A percentile compares a stretch with the other conserved stretches of the same genome.
Conservation (phyloP, 2,888 invertebrate species). For the Ferrisia virgata region DNA sequence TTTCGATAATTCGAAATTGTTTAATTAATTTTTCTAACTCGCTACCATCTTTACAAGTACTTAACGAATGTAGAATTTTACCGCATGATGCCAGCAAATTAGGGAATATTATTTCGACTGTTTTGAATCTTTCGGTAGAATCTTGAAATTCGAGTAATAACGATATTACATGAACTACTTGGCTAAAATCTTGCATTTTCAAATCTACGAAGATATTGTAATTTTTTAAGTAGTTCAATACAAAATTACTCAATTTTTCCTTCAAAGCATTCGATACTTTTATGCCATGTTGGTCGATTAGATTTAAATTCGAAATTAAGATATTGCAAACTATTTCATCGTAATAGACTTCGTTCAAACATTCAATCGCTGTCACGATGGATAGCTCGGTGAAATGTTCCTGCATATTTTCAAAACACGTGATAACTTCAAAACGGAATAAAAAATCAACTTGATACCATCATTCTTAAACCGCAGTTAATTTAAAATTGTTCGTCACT, state of each 20-base stretch:
- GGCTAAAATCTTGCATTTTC: not conserved
- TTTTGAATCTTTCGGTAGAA: not conserved
- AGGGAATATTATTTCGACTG: not conserved
- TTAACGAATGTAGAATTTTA: not conserved
- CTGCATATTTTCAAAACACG: not conserved
- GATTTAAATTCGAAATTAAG: not conserved
- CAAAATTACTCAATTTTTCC: constrained; percentile 21
- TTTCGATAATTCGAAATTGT: constrained; percentile 12
- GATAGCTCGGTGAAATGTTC: not conserved
- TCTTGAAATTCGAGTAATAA: not conserved
- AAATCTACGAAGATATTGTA: not conserved
- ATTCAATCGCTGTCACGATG: not conserved
- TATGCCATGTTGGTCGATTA: not conserved
- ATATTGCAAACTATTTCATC: constrained; percentile 20
- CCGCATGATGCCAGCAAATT: not conserved
- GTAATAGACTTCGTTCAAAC: not conserved
- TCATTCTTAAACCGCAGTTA: not conserved
- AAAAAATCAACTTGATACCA: not conserved
- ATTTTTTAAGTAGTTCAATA: not conserved
- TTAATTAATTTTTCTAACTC: constrained; percentile 1
- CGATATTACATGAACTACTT: not conserved
- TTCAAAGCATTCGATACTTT: not conserved
- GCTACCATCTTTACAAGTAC: not conserved
- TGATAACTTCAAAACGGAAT: not conserved
- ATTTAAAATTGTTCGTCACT: too few relatives aligned